These are phyloP conservation scores for Phyllotis vaccarum DNA, from an alignment of 2,797 vertebrate genomes.

Conservation along the genomic window DNA sequence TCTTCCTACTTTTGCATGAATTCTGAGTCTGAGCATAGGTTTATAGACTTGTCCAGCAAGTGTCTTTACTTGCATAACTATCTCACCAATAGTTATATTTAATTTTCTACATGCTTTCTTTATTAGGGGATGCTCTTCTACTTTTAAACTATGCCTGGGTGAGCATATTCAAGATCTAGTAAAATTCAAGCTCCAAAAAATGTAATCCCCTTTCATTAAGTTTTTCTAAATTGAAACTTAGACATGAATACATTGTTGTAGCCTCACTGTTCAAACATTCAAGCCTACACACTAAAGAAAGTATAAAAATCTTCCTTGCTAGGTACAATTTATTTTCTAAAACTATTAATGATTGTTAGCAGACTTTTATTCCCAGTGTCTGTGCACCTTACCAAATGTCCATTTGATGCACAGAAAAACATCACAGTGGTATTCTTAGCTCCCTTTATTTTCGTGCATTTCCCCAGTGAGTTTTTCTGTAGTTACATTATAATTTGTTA, in stretches of 20 bases:
- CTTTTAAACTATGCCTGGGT: neutral
- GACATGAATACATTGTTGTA: neutral
- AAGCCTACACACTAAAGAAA: neutral
- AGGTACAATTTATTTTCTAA: neutral
- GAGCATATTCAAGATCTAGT: neutral
- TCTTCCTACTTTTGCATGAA: neutral
- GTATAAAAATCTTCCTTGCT: neutral
- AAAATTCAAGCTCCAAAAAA: neutral
- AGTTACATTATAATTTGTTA: neutral
- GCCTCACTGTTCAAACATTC: neutral
- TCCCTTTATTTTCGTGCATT: too few relatives aligned
- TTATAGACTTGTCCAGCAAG: neutral
- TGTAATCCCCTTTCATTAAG: neutral
- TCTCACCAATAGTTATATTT: neutral
- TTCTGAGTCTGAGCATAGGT: neutral
- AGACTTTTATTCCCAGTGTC: neutral
- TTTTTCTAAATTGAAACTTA: neutral
- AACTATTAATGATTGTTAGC: neutral
- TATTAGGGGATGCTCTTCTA: neutral
- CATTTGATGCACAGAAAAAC: neutral
- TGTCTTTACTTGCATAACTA: neutral
- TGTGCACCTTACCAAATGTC: neutral
- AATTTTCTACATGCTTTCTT: neutral
- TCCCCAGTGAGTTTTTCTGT: neutral
- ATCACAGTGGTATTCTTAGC: neutral